Base-by-base conservation (phyloP, 2,797 vertebrate genomes). In the Chromis chromis region DNA sequence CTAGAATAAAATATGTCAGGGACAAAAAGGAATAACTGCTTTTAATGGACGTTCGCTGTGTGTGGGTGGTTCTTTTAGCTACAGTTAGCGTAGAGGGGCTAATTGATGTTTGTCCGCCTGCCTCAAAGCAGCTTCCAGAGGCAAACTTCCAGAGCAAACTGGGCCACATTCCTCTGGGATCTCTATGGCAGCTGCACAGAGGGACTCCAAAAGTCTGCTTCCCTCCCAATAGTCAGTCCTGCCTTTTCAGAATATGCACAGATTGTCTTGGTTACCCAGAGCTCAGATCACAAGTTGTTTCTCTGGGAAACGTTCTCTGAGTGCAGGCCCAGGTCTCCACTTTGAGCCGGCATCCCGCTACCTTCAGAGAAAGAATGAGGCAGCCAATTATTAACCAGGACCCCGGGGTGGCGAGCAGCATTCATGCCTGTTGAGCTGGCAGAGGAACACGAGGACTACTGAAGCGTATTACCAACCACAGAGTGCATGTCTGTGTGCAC, bases 361-460 rank as follows among this genome's bases (percentile, higher is more conserved):
- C 83, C 82, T 90, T 87, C 83, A 84, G 61, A 87, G 74, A 91
- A 92, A 90, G 84, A 93, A 90, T 88, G 91, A 92, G 86, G 89
- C 81, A 82, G 92, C 87, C 91, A 94, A 94, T 94, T 90, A 95
- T 94, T 94, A 92, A 93, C 91, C 83, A 86, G 77, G 84, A 93
- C 88, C 91, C 85, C 88, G 70, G 90, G 92, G 90, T 86, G 74
- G 83, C 80, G 67, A 14, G 82, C 83, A 56, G 79, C 85, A 83
- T 91, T 90, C 91, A 90, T 88, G 87, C 76, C 86, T 85, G 71
- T 81, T 78, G 79, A 86, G 83, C 74, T 89, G 85, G 86, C 87
- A 76, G 80, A 83, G 82, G 78, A 87, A 88, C 83, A 88, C 50
- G 52, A 83, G 82, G 82, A 85, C 84, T 84, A 88, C 79, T 91